Conservation (phyloP, 1,140 invertebrate species). For the Zaprionus camerounensis region DNA sequence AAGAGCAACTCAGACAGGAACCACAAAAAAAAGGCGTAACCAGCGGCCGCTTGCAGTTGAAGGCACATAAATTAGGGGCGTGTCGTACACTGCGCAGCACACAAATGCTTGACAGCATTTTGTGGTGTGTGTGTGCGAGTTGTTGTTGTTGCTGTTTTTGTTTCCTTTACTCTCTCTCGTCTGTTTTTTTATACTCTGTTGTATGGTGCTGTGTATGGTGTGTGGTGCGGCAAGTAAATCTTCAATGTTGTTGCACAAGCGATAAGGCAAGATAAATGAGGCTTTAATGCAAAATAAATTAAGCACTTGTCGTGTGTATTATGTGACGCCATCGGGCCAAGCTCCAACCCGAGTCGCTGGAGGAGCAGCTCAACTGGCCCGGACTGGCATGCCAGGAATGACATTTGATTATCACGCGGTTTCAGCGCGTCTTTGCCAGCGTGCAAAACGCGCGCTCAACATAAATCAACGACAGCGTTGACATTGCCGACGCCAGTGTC, state of each 20-base stretch:
- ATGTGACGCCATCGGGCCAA: slow-evolving; percentile 36
- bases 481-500: slow-evolving; percentile 43
- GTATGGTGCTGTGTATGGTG: not conserved
- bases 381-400: slow-evolving; percentile 64
- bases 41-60: slow-evolving; percentile 70
- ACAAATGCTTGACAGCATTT: slow-evolving; percentile 34
- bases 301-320: slow-evolving; percentile 80
- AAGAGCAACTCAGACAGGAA: slow-evolving; percentile 22
- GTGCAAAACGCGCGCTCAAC: slow-evolving; percentile 43
- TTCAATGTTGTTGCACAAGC: slow-evolving; percentile 79
- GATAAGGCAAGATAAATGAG: slow-evolving; percentile 81
- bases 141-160: slow-evolving; percentile 6
- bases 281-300: slow-evolving; percentile 81
- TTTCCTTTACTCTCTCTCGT: slow-evolving; percentile 5
- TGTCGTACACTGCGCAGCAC: slow-evolving; percentile 47
- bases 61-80: slow-evolving; percentile 80
- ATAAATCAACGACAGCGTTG: slow-evolving; percentile 75
- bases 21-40: slow-evolving; percentile 67
- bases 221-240: slow-evolving; percentile 71
- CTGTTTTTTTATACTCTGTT: slow-evolving; percentile 6
- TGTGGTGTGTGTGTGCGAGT: slow-evolving; percentile 23
- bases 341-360: not conserved
- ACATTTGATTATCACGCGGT: slow-evolving; percentile 78
- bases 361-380: slow-evolving; percentile 8
- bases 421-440: slow-evolving; percentile 62